Evolutionary conservation across 30 jellyfish, hydroid and myxozoan species (phyloP).

Genomic region (Turritopsis dohrnii): DNA sequence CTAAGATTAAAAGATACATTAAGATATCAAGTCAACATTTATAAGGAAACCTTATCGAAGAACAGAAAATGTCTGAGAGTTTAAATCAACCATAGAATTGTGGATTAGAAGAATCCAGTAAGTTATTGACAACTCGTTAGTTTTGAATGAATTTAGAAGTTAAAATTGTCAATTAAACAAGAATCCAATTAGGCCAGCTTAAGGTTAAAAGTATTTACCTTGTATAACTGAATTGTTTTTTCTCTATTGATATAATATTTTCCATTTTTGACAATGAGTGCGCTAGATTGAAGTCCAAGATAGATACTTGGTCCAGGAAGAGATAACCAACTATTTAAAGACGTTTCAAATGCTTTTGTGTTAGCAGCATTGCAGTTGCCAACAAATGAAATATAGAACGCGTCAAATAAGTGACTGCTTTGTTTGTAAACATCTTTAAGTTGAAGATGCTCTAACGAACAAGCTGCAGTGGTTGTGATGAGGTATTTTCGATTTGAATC

Average conservation of each 20-base stretch:
- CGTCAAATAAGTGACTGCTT: slow-evolving; percentile 10
- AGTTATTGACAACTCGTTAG: no score
- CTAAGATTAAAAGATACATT: not conserved
- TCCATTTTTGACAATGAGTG: not conserved
- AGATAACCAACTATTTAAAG: not conserved
- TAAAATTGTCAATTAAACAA: no score
- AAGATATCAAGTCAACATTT: no score
- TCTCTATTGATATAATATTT: not conserved
- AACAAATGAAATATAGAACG: slow-evolving; percentile 12
- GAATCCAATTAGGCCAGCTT: no score
- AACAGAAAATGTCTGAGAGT: no score
- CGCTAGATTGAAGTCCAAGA: not conserved
- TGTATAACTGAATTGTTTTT: not conserved
- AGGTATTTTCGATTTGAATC: not conserved
- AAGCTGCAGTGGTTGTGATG: slow-evolving; percentile 25
- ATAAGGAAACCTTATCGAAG: no score
- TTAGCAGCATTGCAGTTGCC: slow-evolving; percentile 3
- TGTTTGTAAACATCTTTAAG: not conserved
- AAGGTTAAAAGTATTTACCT: slow-evolving; percentile 4
- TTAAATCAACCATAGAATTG: no score
- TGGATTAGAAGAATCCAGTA: no score
- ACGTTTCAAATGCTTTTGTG: not conserved
- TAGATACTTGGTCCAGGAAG: slow-evolving; percentile 3
- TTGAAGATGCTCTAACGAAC: slow-evolving; percentile 1
- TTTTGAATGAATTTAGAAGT: no score